phyloP scores from a whole-genome alignment of 1,140 invertebrate species.

The Arctopsyche grandis region DNA sequence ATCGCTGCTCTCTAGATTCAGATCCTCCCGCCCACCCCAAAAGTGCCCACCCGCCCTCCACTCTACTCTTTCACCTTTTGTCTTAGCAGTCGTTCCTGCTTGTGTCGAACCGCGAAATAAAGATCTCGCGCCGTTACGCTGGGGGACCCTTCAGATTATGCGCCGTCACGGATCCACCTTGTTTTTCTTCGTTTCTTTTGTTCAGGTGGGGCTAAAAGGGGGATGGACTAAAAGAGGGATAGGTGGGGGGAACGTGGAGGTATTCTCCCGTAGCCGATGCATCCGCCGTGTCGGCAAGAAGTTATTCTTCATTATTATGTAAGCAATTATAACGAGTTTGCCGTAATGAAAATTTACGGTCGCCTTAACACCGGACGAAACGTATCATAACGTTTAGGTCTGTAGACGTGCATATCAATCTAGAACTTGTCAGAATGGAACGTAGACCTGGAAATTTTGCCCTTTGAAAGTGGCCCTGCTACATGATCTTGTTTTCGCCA shows the following conservation, averaged over 20 bases:
- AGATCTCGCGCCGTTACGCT: conserved; percentile 11
- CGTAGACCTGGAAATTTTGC: too few species aligned
- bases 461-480: too few species aligned
- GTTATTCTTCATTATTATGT: conserved; percentile 45
- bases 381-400: background rate
- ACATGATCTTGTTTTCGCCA: too few species aligned
- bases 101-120: conserved; percentile 18
- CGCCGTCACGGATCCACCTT: conserved; percentile 3
- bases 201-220: background rate
- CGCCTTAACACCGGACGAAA: conserved; percentile 9
- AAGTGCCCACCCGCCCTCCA: background rate
- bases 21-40: background rate
- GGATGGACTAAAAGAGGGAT: background rate
- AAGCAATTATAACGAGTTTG: conserved; percentile 47
- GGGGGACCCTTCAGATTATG: conserved; percentile 7
- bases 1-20: background rate
- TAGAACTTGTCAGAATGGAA: too few species aligned
- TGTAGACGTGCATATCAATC: too few species aligned
- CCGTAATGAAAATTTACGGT: conserved; percentile 48
- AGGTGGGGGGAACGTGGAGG: background rate
- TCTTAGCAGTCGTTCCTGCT: background rate
- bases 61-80: background rate
- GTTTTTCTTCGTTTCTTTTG: background rate
- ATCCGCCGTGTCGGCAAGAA: conserved; percentile 27
- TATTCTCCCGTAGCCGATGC: background rate